These are phyloP conservation scores for Sphenodon punctatus DNA, from an alignment of 2,797 vertebrate genomes.

Conservation along the genomic window DNA sequence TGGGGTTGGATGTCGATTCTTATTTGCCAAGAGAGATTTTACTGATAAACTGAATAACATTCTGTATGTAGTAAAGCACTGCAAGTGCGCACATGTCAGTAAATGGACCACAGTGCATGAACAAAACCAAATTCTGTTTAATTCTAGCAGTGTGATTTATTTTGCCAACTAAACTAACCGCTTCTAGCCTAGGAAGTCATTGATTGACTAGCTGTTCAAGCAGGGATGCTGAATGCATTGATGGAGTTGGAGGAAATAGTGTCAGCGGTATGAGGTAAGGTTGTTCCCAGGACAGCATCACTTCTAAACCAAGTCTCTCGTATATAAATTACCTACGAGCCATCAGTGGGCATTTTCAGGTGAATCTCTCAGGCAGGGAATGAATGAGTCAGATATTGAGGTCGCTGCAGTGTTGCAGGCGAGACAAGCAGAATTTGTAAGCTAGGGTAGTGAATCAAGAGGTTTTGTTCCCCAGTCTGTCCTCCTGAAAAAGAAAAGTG, in stretches of 20 bases:
- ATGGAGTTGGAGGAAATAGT: too few species aligned
- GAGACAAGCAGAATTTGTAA: background rate
- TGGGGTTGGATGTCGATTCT: fast-evolving
- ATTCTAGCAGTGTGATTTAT: too few species aligned
- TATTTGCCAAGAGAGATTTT: background rate
- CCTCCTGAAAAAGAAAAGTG: background rate
- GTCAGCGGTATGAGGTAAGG: too few species aligned
- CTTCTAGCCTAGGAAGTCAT: too few species aligned
- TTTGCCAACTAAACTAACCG: background rate
- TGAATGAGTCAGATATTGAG: too few species aligned
- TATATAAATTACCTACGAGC: too few species aligned
- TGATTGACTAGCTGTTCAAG: too few species aligned
- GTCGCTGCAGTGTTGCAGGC: background rate
- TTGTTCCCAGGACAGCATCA: too few species aligned
- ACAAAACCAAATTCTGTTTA: background rate
- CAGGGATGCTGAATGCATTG: too few species aligned
- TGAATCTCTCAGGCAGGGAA: too few species aligned
- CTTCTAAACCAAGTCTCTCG: too few species aligned
- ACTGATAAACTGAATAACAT: fast-evolving
- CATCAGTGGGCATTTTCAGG: too few species aligned
- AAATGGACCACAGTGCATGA: background rate
- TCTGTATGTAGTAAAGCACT: background rate
- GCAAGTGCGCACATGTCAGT: background rate
- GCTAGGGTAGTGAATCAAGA: background rate
- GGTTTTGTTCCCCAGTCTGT: background rate